Base-by-base conservation (phyloP, 2,888 invertebrate species). In the Thyatira batis region DNA sequence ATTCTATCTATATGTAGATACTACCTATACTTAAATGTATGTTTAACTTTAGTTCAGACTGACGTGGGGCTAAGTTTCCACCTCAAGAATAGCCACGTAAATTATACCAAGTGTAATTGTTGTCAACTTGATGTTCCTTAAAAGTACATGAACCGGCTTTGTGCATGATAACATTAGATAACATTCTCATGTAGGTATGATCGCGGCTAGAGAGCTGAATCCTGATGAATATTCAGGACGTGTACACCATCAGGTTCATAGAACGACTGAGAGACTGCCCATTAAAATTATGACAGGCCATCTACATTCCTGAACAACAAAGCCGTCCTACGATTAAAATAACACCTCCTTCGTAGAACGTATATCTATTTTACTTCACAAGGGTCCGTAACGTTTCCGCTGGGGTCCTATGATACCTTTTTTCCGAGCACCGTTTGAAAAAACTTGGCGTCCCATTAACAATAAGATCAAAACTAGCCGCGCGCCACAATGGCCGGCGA, bases 391-490 rank as follows among this genome's bases (percentile, higher is more conserved):
- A 90, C 89, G 89, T 91, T 91, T 91, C 91, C 91, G 91, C 84
- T 87, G 90, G 89, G 90, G 82, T 85, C 85, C 84, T 85, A 85
- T 85, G 88, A 85, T 89, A 87, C 85, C 80, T 86, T 87, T 89
- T 92, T 92, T 90, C 89, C 89, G 80, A 82, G 79, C 78, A 72
- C 72, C 64, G 74, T 82, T n/a, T 83, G 83, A 92, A 92, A 92
- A 92, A 92, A 89, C 87, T 83, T 89, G 86, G 89, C 89, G 89
- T 90, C 90, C 90, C 89, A 90, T 89, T 91, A 91, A 92, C 86
- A 91, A 92, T 91, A 89, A 90, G 88, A 91, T 91, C 91, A 92
- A 92, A 92, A 91, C 89, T 89, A 88, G 89, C 91, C 90, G 88
- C 91, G 83, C 78, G 78, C 80, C 84, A 89, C 89, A 89, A 89